Percentiles rank a stretch among this genome's conserved stretches.
These are phyloP conservation scores for Sylvietta virens DNA, from an alignment of 2,113 vertebrate species.

Conservation along the genomic window DNA sequence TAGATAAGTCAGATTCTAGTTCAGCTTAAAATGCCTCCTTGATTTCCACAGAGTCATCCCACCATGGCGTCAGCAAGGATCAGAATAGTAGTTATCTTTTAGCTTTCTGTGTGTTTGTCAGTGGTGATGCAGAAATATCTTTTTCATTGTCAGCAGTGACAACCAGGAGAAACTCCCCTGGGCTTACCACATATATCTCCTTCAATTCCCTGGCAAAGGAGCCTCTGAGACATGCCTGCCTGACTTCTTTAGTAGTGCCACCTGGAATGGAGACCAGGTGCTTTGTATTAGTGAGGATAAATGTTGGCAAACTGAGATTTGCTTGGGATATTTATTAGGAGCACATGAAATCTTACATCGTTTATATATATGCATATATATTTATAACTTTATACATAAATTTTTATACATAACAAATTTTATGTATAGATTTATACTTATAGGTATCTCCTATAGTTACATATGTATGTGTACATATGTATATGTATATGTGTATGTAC, in stretches of 20 bases:
- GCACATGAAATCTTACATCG: neutral
- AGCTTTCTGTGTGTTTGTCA: neutral
- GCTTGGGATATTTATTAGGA: neutral
- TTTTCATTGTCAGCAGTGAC: neutral
- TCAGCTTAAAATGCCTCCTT: neutral
- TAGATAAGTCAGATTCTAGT: neutral
- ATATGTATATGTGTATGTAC: neutral
- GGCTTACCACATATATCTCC: neutral
- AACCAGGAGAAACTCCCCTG: neutral
- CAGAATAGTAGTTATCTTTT: neutral
- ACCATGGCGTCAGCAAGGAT: neutral
- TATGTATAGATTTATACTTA: neutral
- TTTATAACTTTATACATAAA: neutral
- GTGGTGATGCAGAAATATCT: neutral
- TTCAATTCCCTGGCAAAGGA: neutral
- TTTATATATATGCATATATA: neutral
- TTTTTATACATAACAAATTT: neutral
- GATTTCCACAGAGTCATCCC: neutral
- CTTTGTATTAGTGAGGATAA: neutral
- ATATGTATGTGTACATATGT: neutral
- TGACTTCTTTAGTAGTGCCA: neutral
- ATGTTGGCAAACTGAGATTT: neutral
- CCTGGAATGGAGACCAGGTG: neutral
- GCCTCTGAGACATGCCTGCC: neutral
- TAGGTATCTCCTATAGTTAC: neutral